phyloP scores from a whole-genome alignment of 2,113 vertebrate genomes.

The Mobula hypostoma region DNA sequence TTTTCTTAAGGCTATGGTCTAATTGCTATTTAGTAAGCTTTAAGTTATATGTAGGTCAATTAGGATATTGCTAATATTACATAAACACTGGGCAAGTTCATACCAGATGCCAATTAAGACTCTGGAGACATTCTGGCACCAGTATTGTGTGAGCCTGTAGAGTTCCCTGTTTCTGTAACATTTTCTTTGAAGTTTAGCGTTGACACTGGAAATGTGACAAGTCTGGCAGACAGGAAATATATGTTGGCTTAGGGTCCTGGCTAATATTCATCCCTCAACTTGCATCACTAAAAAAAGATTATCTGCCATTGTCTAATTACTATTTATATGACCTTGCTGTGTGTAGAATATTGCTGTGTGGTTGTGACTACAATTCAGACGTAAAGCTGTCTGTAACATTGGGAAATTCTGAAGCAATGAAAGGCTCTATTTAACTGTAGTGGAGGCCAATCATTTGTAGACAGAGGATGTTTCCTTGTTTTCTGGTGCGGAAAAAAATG shows the following conservation, averaged over 20 bases:
- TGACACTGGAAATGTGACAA: conserved; percentile 23
- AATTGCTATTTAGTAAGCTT: not conserved
- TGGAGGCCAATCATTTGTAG: not conserved
- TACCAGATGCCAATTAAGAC: conserved; percentile 28
- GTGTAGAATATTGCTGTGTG: too few species aligned
- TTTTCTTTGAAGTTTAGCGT: conserved; percentile 8
- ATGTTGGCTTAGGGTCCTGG: not conserved
- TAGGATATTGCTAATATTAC: conserved; percentile 1
- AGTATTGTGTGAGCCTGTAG: not conserved
- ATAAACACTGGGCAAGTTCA: conserved; percentile 26
- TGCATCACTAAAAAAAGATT: not conserved
- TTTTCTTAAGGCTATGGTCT: not conserved
- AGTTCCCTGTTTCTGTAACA: conserved; percentile 8
- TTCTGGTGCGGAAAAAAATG: not conserved
- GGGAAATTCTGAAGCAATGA: not conserved
- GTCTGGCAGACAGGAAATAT: not conserved
- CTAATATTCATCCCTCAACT: not conserved
- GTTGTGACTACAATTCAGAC: not conserved
- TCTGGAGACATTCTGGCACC: conserved; percentile 27
- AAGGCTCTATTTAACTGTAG: not conserved
- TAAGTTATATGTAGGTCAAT: conserved; percentile 28
- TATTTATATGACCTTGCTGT: not conserved
- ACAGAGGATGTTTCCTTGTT: not conserved
- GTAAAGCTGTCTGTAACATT: not conserved
- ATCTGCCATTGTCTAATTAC: not conserved